Percentiles rank a stretch among this genome's conserved stretches.
Conservation (phyloP, 2,113 vertebrate genomes). For the Dermatemys mawii region DNA sequence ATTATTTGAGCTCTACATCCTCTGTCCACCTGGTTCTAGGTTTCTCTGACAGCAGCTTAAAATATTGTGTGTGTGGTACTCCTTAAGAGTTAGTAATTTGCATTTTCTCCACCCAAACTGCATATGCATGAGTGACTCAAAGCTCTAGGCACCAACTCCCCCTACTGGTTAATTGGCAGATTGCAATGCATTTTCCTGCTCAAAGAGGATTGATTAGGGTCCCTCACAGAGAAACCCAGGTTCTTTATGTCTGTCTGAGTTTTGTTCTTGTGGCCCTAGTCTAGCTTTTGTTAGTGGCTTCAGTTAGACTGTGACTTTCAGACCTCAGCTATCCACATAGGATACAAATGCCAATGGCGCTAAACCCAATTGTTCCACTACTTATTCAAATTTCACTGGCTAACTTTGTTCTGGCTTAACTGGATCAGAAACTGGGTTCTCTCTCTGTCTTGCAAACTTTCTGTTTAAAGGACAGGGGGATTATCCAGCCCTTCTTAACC, state of each 20-base stretch:
- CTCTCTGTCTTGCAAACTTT: background rate
- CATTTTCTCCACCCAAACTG: conserved; percentile 36
- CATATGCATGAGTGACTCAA: background rate
- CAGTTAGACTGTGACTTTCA: conserved; percentile 36
- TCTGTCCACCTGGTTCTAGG: background rate
- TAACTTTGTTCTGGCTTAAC: background rate
- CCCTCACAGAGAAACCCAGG: background rate
- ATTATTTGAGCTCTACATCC: background rate
- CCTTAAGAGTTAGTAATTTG: background rate
- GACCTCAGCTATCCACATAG: background rate
- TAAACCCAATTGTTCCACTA: background rate
- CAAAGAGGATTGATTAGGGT: background rate
- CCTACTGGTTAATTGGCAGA: conserved; percentile 61
- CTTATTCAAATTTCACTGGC: background rate
- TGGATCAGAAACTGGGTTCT: background rate
- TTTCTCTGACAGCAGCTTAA: background rate
- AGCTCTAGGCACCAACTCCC: conserved; percentile 62
- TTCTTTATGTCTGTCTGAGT: background rate
- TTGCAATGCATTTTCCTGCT: conserved; percentile 24
- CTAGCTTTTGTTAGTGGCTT: background rate
- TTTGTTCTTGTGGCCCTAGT: background rate
- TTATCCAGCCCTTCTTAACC: background rate
- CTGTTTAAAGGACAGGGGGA: background rate
- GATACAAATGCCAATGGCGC: background rate
- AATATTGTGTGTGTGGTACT: background rate